These are phyloP conservation scores for Perognathus longimembris DNA, from an alignment of 2,113 vertebrate genomes.

Conservation along the genomic window DNA sequence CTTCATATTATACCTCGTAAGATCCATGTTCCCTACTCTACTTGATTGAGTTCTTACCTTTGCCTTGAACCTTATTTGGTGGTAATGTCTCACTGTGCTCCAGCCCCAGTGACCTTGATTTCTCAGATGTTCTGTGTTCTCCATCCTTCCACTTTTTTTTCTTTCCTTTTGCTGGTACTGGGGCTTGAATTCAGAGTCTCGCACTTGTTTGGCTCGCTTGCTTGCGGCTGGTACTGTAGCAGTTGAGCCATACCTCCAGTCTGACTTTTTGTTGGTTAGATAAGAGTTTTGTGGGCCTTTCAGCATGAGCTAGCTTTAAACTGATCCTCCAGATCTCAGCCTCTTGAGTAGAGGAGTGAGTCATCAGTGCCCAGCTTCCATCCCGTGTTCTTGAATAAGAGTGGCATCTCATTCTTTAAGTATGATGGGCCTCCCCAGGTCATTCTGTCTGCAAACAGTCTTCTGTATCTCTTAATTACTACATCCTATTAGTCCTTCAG, in stretches of 20 bases:
- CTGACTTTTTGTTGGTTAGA: no score
- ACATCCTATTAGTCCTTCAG: background rate
- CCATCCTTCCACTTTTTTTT: background rate
- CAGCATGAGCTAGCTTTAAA: no score
- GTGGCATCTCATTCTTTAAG: background rate
- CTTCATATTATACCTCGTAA: background rate
- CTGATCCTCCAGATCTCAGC: no score
- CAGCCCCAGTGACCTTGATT: background rate
- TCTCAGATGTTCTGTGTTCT: background rate
- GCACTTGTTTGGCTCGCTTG: no score
- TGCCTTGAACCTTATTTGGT: background rate
- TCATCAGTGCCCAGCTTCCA: no score
- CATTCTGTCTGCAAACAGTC: background rate
- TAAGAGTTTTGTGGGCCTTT: no score
- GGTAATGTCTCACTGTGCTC: background rate
- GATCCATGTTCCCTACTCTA: background rate
- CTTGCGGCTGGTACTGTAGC: no score
- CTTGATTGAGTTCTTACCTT: background rate
- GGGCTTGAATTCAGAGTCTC: no score
- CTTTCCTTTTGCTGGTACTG: no score
- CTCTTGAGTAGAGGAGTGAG: no score
- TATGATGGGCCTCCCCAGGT: background rate
- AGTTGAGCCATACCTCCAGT: no score
- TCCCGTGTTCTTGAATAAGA: no score
- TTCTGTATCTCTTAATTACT: background rate